Evolutionary conservation across 2,888 invertebrate species (phyloP).

Genomic region (Campaea margaritaria): DNA sequence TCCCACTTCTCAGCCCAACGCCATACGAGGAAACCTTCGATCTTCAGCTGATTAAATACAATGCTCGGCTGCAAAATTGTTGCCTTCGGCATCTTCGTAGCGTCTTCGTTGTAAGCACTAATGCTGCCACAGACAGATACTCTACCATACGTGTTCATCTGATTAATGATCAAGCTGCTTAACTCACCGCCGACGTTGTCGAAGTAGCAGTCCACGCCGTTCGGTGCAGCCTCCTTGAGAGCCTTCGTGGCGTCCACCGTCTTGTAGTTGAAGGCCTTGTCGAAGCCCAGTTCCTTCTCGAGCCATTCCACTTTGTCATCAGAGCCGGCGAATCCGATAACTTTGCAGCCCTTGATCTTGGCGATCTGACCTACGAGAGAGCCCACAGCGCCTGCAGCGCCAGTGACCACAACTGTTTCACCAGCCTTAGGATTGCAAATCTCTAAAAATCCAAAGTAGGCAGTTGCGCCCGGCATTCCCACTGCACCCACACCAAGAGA

Average conservation of each 20-base stretch:
- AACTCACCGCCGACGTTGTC: conserved; percentile 91
- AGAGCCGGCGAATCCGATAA: conserved; percentile 89
- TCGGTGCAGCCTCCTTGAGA: conserved; percentile 79
- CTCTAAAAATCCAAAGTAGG: conserved; percentile 89
- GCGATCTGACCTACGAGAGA: conserved; percentile 90
- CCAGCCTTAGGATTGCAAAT: conserved; percentile 88
- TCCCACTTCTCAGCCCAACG: conserved; percentile 83
- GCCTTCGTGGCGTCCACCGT: conserved; percentile 81
- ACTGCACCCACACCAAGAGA: conserved; percentile 86
- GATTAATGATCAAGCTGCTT: conserved; percentile 81
- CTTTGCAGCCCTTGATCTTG: conserved; percentile 86
- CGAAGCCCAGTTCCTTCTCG: conserved; percentile 87
- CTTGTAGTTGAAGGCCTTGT: conserved; percentile 90
- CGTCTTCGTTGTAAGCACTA: conserved; percentile 76
- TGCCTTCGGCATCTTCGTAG: conserved; percentile 56
- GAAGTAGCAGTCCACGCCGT: conserved; percentile 88
- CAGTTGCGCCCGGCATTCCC: conserved; percentile 89
- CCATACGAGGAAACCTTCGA: conserved; percentile 86
- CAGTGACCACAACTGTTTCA: conserved; percentile 89
- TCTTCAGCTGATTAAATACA: conserved; percentile 83
- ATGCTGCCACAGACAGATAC: conserved; percentile 87
- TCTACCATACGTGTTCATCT: conserved; percentile 85
- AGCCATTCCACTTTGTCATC: conserved; percentile 90
- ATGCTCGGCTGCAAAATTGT: conserved; percentile 82
- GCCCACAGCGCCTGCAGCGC: conserved; percentile 91